Evolutionary conservation across 2,113 vertebrate genomes (phyloP).

Genomic region (Chionomys nivalis): DNA sequence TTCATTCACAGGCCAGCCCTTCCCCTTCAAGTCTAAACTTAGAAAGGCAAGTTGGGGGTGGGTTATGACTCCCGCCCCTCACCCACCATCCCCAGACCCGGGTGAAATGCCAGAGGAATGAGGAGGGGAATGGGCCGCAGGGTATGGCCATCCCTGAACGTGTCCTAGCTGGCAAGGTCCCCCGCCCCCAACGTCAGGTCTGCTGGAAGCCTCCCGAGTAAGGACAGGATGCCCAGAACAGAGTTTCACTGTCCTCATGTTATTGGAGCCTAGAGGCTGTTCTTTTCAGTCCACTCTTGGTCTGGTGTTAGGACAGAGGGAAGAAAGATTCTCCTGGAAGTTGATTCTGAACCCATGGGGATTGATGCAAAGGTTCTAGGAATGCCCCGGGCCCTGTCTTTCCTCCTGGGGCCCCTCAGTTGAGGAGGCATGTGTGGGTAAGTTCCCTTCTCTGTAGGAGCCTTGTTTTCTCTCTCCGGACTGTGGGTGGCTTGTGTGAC

Average conservation of each 20-base stretch:
- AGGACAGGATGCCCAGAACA: constrained; percentile 63
- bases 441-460: constrained; percentile 63
- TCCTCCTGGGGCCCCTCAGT: not conserved
- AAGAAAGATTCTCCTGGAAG: constrained; percentile 42
- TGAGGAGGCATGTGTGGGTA: not conserved
- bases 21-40: not conserved
- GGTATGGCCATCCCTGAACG: constrained; percentile 39
- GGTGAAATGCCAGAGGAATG: constrained; percentile 59
- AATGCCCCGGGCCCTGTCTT: constrained; percentile 30
- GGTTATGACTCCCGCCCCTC: too few species aligned
- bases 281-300: constrained; percentile 1
- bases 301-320: constrained; percentile 20
- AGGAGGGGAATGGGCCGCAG: constrained; percentile 36
- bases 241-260: constrained; percentile 69
- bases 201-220: constrained; percentile 55
- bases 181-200: not conserved
- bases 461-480: constrained; percentile 61
- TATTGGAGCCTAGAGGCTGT: constrained; percentile 28
- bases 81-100: not conserved
- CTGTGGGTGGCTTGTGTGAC: constrained; percentile 72
- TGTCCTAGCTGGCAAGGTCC: constrained; percentile 43
- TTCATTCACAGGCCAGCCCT: not conserved
- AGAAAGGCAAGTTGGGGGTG: not conserved
- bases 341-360: not conserved
- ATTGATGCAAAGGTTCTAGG: constrained; percentile 58